phyloP scores from a whole-genome alignment of 2,888 invertebrate genomes.

The Parnassius apollo region DNA sequence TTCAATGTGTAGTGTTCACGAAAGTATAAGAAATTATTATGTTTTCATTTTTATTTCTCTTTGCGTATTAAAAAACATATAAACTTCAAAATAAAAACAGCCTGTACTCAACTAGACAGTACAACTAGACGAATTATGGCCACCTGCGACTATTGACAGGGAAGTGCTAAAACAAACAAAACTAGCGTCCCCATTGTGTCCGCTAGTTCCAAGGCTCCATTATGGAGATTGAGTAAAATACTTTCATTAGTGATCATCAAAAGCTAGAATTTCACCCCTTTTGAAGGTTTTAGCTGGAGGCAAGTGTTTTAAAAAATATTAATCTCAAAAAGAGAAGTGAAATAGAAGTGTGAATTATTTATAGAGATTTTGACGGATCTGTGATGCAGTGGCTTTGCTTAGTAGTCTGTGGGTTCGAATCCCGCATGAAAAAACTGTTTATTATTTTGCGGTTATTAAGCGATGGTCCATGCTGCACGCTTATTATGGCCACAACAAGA shows the following conservation, averaged over 20 bases:
- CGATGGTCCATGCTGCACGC: no score
- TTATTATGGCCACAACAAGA: no score
- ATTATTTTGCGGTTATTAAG: no score
- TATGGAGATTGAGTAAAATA: slow-evolving; percentile 27
- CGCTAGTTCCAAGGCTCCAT: slow-evolving; percentile 12
- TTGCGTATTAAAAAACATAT: no score
- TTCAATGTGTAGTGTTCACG: no score
- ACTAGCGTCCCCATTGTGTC: slow-evolving; percentile 12
- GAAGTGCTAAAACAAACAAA: slow-evolving; percentile 40
- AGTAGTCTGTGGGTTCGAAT: no score
- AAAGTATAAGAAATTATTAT: no score
- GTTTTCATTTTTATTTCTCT: no score
- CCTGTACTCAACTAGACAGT: background rate
- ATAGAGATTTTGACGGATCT: background rate
- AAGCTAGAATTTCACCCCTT: slow-evolving; percentile 19
- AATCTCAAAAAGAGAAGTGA: slow-evolving; percentile 9
- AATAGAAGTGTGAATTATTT: background rate
- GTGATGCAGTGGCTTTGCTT: no score
- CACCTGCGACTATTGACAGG: slow-evolving; percentile 43
- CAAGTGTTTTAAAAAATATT: slow-evolving; percentile 17
- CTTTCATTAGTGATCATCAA: slow-evolving; percentile 22
- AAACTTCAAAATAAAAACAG: background rate
- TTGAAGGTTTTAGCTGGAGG: slow-evolving; percentile 7
- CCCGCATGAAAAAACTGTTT: no score
- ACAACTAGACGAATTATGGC: slow-evolving; percentile 30